Evolutionary conservation across 2,888 invertebrate species (phyloP).

Genomic region (Parnassius smintheus): DNA sequence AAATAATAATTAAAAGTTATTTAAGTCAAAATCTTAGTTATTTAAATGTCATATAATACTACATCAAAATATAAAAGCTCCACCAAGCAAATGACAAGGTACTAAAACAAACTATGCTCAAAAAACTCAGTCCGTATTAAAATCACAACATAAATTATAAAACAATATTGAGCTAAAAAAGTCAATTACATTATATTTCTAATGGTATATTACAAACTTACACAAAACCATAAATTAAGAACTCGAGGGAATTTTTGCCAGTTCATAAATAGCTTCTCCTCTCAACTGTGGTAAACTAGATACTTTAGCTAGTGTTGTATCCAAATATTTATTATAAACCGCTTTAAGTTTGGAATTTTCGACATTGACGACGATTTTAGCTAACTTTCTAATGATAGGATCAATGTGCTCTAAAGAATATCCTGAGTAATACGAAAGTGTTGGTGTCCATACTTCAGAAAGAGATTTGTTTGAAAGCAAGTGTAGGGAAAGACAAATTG

Average conservation of each 20-base stretch:
- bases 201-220: conserved; percentile 3
- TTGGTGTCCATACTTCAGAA: conserved; percentile 85
- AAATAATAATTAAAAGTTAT: conserved; percentile 33
- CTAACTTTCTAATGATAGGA: conserved; percentile 85
- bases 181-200: conserved; percentile 2
- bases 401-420: conserved; percentile 86
- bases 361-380: conserved; percentile 84
- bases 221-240: conserved; percentile 5
- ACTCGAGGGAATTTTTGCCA: conserved; percentile 37
- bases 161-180: conserved; percentile 25
- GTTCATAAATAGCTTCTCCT: conserved; percentile 56
- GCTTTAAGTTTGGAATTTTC: conserved; percentile 86
- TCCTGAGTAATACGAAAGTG: conserved; percentile 87
- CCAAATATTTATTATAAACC: conserved; percentile 84
- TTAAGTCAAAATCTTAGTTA: conserved; percentile 39
- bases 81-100: conserved; percentile 52
- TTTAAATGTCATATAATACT: conserved; percentile 44
- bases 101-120: conserved; percentile 56
- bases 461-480: conserved; percentile 75
- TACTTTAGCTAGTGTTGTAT: conserved; percentile 82
- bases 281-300: conserved; percentile 83
- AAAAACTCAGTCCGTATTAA: conserved; percentile 52
- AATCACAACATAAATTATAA: conserved; percentile 28
- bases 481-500: conserved; percentile 86
- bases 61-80: conserved; percentile 53